A percentile compares a stretch with the other conserved stretches of the same genome.
These are phyloP conservation scores for Miltochrista miniata DNA, from an alignment of 2,888 invertebrate species.

Conservation along the genomic window DNA sequence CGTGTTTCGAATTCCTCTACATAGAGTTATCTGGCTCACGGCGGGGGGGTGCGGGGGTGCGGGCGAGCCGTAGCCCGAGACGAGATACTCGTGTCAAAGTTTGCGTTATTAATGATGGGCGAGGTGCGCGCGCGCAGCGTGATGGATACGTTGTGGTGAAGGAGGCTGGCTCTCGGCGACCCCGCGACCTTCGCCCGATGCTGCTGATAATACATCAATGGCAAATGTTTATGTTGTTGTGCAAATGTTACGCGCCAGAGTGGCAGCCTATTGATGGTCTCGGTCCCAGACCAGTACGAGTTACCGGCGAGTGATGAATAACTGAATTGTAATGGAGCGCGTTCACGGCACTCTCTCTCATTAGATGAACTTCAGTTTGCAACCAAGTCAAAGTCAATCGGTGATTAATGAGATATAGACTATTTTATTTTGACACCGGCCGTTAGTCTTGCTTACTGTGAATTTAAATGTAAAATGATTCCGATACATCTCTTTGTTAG, in stretches of 20 bases:
- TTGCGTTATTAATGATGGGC: slow-evolving; percentile 22
- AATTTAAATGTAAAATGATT: not conserved
- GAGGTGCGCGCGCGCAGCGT: slow-evolving; percentile 5
- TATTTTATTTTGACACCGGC: not conserved
- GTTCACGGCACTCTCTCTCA: not conserved
- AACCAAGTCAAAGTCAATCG: not conserved
- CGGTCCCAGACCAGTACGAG: not conserved
- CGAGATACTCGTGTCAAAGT: slow-evolving; percentile 17
- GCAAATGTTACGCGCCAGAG: slow-evolving; percentile 7
- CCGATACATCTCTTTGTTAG: not conserved
- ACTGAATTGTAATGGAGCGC: not conserved
- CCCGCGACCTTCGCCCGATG: slow-evolving; percentile 7
- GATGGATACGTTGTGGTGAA: slow-evolving; percentile 17
- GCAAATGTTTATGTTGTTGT: slow-evolving; percentile 5
- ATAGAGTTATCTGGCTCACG: slow-evolving; percentile 5
- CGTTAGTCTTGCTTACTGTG: not conserved
- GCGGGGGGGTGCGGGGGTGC: not conserved
- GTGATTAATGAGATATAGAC: not conserved
- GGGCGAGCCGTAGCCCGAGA: not conserved
- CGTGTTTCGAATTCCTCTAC: slow-evolving; percentile 5
- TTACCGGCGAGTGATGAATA: not conserved
- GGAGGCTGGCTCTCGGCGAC: slow-evolving; percentile 15
- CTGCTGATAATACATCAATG: slow-evolving; percentile 8
- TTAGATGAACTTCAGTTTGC: not conserved
- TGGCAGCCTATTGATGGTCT: slow-evolving; percentile 2